A percentile compares a stretch with the other conserved stretches of the same genome.
Conservation (phyloP, 2,797 vertebrate species). For the Macrochelys suwanniensis region DNA sequence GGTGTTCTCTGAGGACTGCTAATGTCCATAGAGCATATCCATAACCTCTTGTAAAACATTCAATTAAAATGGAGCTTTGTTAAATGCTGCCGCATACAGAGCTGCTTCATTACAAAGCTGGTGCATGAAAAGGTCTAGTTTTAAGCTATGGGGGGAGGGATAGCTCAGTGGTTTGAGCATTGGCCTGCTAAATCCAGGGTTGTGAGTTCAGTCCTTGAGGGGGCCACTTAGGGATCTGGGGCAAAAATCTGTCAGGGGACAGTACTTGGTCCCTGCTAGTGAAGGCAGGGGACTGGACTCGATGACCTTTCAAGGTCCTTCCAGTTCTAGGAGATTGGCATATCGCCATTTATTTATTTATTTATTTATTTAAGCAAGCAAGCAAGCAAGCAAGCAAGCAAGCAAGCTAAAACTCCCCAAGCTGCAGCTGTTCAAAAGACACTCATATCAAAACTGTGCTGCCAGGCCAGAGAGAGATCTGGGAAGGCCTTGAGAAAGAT, state of each 20-base stretch:
- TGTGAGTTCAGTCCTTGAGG: no score
- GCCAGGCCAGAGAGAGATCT: neutral
- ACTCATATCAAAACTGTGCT: neutral
- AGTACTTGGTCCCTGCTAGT: no score
- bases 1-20: neutral
- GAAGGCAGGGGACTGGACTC: no score
- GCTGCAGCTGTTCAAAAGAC: neutral
- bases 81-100: fast-evolving
- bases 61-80: neutral
- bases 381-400: no score
- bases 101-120: neutral
- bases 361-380: no score
- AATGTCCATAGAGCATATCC: neutral
- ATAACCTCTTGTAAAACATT: neutral
- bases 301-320: no score
- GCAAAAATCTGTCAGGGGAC: no score
- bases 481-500: neutral
- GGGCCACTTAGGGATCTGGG: no score
- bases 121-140: neutral
- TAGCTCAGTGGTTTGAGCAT: no score
- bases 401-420: neutral
- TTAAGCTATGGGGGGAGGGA: neutral
- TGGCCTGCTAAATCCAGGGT: no score
- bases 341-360: no score
- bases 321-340: no score